Conservation (phyloP, 2,113 vertebrate genomes). For the Scophthalmus maximus region DNA sequence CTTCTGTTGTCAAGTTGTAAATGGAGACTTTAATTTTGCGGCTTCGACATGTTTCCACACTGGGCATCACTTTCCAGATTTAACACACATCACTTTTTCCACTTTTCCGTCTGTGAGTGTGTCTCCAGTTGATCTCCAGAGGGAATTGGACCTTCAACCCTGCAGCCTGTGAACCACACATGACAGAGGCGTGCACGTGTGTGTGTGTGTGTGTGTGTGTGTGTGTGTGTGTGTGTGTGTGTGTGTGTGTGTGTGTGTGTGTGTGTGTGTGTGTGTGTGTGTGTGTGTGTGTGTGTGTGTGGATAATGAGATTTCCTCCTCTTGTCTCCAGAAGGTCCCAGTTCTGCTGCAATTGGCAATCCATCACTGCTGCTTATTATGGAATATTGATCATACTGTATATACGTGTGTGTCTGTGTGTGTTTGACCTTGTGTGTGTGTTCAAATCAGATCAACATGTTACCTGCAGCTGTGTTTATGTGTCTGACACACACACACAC, state of each 20-base stretch:
- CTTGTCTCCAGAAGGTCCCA: neutral
- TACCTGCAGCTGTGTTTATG: neutral
- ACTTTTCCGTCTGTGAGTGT: too few species aligned
- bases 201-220: neutral
- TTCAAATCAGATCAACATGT: conserved; percentile 4
- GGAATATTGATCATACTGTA: conserved; percentile 32
- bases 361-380: conserved; percentile 41
- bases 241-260: neutral
- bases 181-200: too few species aligned
- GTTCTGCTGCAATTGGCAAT: conserved; percentile 38
- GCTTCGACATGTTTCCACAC: neutral
- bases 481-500: neutral
- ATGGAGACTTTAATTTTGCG: neutral
- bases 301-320: conserved; percentile 26
- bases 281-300: neutral
- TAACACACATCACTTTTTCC: conserved; percentile 34
- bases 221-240: too few species aligned
- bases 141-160: too few species aligned
- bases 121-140: too few species aligned
- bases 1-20: neutral
- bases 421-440: neutral
- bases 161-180: too few species aligned
- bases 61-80: conserved; percentile 10
- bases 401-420: neutral
- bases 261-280: conserved; percentile 1